Percentiles rank a stretch among this genome's conserved stretches.
Evolutionary conservation across 2,797 vertebrate genomes (phyloP).

Genomic region (Microctenopoma steveboyesi): DNA sequence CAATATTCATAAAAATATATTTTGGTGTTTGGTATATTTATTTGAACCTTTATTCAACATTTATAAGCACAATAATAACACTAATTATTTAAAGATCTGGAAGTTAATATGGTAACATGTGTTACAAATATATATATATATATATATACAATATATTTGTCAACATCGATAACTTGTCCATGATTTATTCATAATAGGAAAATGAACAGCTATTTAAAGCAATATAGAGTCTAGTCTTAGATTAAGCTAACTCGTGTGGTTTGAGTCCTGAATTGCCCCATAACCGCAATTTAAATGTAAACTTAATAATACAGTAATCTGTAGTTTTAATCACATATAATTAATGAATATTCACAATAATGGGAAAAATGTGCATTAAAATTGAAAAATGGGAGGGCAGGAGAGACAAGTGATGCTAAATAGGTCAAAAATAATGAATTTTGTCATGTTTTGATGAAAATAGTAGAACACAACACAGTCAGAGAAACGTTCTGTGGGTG

Average conservation of each 20-base stretch:
- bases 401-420: constrained; percentile 2
- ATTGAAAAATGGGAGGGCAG: not conserved
- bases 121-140: too few relatives aligned
- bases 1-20: too few relatives aligned
- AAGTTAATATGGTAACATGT: too few relatives aligned
- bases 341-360: too few relatives aligned
- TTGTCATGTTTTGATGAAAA: constrained; percentile 2
- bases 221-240: too few relatives aligned
- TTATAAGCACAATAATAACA: not conserved
- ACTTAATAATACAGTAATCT: not conserved
- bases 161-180: not conserved
- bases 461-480: not conserved
- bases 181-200: not conserved
- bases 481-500: constrained; percentile 18
- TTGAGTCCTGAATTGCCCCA: too few relatives aligned
- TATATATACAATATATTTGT: not conserved
- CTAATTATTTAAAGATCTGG: not conserved
- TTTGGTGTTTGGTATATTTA: too few relatives aligned
- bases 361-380: too few relatives aligned
- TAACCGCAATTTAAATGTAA: too few relatives aligned
- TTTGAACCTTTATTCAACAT: not conserved
- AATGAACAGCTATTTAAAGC: not conserved
- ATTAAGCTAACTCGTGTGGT: too few relatives aligned
- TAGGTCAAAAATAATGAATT: not conserved
- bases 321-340: not conserved